These are phyloP conservation scores for Colostygia pectinataria DNA, from an alignment of 2,888 invertebrate species.

Conservation along the genomic window DNA sequence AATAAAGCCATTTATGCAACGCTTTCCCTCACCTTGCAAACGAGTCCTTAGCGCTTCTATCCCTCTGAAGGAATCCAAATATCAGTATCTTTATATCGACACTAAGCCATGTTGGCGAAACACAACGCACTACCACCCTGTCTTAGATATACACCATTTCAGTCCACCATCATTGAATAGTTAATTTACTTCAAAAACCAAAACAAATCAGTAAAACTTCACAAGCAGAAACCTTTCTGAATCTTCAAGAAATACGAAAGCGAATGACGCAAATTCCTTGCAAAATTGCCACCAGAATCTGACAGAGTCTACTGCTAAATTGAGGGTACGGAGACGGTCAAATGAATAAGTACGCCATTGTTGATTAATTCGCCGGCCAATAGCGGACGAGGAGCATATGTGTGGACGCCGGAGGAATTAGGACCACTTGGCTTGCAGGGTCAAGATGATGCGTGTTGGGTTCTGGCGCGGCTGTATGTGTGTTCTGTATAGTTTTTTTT, in stretches of 20 bases:
- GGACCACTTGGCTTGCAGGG: slow-evolving; percentile 74
- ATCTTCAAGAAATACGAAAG: neutral
- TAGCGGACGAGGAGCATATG: slow-evolving; percentile 49
- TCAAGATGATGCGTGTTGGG: slow-evolving; percentile 28
- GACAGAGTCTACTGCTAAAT: slow-evolving; percentile 66
- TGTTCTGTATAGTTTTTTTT: slow-evolving; percentile 12
- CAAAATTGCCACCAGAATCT: slow-evolving; percentile 38
- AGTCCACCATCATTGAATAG: slow-evolving; percentile 57
- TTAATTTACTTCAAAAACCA: neutral
- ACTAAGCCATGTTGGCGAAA: slow-evolving; percentile 76
- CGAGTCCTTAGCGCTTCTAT: slow-evolving; percentile 51
- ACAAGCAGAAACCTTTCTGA: neutral
- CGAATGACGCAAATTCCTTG: neutral
- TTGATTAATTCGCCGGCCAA: slow-evolving; percentile 73
- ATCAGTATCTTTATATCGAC: slow-evolving; percentile 38
- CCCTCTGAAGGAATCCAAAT: slow-evolving; percentile 45
- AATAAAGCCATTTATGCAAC: too few species aligned
- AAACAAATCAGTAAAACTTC: neutral
- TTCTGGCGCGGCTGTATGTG: neutral
- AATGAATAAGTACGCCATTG: slow-evolving; percentile 72
- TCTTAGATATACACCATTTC: slow-evolving; percentile 52
- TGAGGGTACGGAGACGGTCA: slow-evolving; percentile 64
- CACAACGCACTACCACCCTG: slow-evolving; percentile 53
- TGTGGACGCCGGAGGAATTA: slow-evolving; percentile 66
- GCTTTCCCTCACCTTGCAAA: slow-evolving; percentile 56